A percentile compares a stretch with the other conserved stretches of the same genome.
Evolutionary conservation across 2,113 vertebrate species (phyloP).

Genomic region (Mobula birostris): DNA sequence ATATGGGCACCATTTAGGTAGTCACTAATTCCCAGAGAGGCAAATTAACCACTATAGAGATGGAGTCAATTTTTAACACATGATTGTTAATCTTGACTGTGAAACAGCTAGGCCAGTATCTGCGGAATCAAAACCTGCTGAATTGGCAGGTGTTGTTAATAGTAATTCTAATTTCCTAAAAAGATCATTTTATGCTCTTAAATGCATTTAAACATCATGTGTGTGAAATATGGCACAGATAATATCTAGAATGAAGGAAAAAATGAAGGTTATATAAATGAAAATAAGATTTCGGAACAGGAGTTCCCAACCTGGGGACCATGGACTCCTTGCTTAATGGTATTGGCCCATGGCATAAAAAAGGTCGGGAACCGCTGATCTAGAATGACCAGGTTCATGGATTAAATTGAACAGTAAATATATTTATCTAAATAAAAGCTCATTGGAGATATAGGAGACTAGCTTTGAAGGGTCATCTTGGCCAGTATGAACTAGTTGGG

Average conservation of each 20-base stretch:
- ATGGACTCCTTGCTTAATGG: no score
- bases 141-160: not conserved
- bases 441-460: no score
- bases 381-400: not conserved
- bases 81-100: not conserved
- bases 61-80: not conserved
- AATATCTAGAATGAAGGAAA: not conserved
- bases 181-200: not conserved
- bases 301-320: no score
- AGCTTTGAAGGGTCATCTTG: no score
- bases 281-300: not conserved
- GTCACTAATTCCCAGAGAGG: no score
- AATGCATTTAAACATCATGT: not conserved
- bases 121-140: not conserved
- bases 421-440: no score
- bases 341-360: no score
- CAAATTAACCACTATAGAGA: no score
- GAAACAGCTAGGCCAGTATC: not conserved
- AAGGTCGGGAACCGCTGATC: no score
- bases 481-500: no score
- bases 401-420: not conserved
- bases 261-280: not conserved
- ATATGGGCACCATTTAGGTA: no score
- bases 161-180: not conserved
- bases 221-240: not conserved